Percentiles rank a stretch among this genome's conserved stretches.
These are phyloP conservation scores for Oenanthe melanoleuca DNA, from an alignment of 2,113 vertebrate genomes.

Conservation along the genomic window DNA sequence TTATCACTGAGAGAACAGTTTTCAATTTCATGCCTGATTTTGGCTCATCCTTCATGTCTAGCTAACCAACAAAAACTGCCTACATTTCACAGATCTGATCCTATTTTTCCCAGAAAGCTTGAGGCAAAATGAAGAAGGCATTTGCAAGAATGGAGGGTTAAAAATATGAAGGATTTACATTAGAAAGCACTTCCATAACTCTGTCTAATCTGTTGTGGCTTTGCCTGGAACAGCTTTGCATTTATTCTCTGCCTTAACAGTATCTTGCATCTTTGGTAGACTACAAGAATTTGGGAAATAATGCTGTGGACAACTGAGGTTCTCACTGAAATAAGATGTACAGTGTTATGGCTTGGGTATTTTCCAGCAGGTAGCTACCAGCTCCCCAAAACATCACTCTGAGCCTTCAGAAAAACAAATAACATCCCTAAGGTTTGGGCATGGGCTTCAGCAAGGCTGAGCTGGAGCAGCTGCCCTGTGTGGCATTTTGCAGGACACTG, in stretches of 20 bases:
- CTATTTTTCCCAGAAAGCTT: not conserved
- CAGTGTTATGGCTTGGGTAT: not conserved
- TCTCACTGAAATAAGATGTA: not conserved
- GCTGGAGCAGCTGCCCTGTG: not conserved
- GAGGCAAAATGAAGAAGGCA: not conserved
- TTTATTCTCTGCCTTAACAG: not conserved
- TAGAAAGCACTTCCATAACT: not conserved
- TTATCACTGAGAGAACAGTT: slow-evolving; percentile 23
- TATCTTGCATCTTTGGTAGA: not conserved
- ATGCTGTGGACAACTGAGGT: not conserved
- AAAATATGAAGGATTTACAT: not conserved
- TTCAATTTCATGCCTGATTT: slow-evolving; percentile 54
- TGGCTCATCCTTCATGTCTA: slow-evolving; percentile 1
- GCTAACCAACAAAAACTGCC: not conserved
- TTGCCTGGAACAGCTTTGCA: not conserved
- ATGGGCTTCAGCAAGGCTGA: not conserved
- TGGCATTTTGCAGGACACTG: not conserved
- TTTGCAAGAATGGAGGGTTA: not conserved
- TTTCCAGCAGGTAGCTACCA: not conserved
- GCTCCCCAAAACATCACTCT: not conserved
- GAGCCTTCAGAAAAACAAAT: not conserved
- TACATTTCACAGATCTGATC: slow-evolving; percentile 6
- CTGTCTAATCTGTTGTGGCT: not conserved
- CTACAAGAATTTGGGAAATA: not conserved
- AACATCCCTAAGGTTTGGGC: not conserved